These are phyloP conservation scores for Dasypus novemcinctus DNA, from an alignment of 2,113 vertebrate genomes.

Conservation along the genomic window DNA sequence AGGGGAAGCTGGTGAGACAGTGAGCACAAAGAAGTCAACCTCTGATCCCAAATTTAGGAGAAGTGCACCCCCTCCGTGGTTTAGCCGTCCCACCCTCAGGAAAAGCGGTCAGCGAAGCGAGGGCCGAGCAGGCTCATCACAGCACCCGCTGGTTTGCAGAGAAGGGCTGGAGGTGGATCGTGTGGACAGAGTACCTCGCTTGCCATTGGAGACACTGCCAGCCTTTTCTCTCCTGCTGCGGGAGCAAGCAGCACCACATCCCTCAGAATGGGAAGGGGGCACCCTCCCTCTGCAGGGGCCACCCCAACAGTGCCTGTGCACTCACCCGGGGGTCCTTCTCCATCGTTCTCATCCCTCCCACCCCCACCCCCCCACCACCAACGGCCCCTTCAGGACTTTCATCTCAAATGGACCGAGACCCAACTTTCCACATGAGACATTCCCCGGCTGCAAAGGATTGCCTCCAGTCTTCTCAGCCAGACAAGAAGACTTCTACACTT, in stretches of 20 bases:
- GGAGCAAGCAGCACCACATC: constrained; percentile 44
- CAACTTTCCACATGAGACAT: not conserved
- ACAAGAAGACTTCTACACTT: not conserved
- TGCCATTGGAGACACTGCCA: not conserved
- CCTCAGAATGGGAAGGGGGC: constrained; percentile 29
- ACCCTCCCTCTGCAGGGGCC: not conserved
- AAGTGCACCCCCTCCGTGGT: not conserved
- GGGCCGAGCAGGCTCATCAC: not conserved
- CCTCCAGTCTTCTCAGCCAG: not conserved
- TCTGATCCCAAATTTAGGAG: not conserved
- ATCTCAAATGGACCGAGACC: not conserved
- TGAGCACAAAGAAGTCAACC: not conserved
- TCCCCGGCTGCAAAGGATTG: not conserved
- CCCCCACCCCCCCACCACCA: too few species aligned
- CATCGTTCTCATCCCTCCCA: not conserved
- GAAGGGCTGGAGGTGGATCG: not conserved
- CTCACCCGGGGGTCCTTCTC: not conserved
- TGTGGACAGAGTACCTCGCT: constrained; percentile 11
- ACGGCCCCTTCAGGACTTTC: not conserved
- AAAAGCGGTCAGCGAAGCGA: too few species aligned
- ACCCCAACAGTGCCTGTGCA: not conserved
- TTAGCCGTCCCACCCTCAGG: not conserved
- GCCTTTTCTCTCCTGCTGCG: not conserved
- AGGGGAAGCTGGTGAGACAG: not conserved
- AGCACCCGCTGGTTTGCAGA: not conserved